A percentile compares a stretch with the other conserved stretches of the same genome.
These are phyloP conservation scores for Heterohyrax brucei DNA, from an alignment of 2,797 vertebrate genomes.

Conservation along the genomic window DNA sequence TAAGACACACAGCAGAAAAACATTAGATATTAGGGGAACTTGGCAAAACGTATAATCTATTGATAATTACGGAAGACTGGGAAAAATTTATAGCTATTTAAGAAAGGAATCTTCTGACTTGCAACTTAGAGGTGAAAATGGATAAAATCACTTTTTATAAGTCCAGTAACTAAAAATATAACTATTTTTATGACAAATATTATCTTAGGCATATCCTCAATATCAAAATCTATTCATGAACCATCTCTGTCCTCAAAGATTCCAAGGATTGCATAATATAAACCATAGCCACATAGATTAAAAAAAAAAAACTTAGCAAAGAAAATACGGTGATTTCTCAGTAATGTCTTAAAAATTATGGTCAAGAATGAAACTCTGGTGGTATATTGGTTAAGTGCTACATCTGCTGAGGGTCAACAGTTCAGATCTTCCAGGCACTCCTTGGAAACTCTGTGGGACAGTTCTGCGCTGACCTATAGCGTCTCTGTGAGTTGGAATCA, in stretches of 20 bases:
- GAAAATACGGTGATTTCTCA: neutral
- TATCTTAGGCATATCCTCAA: neutral
- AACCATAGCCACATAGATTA: conserved; percentile 51
- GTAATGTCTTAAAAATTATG: neutral
- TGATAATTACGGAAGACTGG: neutral
- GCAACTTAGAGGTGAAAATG: neutral
- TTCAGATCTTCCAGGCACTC: no score
- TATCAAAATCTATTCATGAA: conserved; percentile 25
- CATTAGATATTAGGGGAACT: neutral
- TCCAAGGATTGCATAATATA: conserved; percentile 1
- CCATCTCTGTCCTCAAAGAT: neutral
- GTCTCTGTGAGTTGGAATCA: no score
- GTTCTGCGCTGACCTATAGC: no score
- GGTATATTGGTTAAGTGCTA: no score
- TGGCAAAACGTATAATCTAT: neutral
- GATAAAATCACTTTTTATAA: conserved; percentile 46
- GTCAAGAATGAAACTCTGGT: neutral
- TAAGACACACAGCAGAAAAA: conserved; percentile 57
- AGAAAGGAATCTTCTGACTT: conserved; percentile 8
- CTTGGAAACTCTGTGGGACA: no score
- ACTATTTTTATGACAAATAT: conserved; percentile 20
- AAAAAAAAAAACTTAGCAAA: conserved; percentile 30
- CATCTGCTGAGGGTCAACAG: no score
- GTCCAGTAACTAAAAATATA: neutral
- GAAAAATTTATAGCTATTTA: conserved; percentile 17